Percentiles rank a stretch among this genome's conserved stretches.
Evolutionary conservation across 2,888 invertebrate genomes (phyloP).

Genomic region (Aleiodes leptofemur): DNA sequence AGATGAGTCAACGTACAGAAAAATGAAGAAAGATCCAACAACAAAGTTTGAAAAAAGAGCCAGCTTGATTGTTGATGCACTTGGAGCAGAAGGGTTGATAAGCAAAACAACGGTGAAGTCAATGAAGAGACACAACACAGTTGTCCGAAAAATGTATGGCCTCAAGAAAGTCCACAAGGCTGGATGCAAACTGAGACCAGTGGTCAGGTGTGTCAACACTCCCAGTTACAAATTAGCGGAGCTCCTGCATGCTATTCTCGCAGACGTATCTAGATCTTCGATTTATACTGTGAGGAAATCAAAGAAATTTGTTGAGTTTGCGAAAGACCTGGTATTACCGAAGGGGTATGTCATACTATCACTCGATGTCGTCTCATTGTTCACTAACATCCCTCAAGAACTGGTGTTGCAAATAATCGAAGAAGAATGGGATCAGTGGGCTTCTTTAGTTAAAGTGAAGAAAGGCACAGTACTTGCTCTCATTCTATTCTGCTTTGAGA

Average conservation of each 20-base stretch:
- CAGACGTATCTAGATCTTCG: background rate
- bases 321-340: background rate
- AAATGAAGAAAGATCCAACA: too few species aligned
- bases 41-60: too few species aligned
- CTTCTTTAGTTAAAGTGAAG: background rate
- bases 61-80: too few species aligned
- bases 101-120: background rate
- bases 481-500: conserved; percentile 20
- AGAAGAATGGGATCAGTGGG: background rate
- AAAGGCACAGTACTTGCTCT: background rate
- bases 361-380: background rate
- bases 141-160: background rate
- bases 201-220: background rate
- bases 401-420: background rate
- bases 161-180: background rate
- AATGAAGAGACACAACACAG: background rate
- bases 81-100: background rate
- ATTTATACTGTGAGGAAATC: background rate
- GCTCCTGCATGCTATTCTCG: background rate
- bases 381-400: conserved; percentile 4
- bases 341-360: background rate
- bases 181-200: too few species aligned
- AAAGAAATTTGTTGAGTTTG: background rate
- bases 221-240: background rate
- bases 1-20: too few species aligned